Conservation (phyloP, 1,140 invertebrate species). For the Pseudomyrmex dendroicus region DNA sequence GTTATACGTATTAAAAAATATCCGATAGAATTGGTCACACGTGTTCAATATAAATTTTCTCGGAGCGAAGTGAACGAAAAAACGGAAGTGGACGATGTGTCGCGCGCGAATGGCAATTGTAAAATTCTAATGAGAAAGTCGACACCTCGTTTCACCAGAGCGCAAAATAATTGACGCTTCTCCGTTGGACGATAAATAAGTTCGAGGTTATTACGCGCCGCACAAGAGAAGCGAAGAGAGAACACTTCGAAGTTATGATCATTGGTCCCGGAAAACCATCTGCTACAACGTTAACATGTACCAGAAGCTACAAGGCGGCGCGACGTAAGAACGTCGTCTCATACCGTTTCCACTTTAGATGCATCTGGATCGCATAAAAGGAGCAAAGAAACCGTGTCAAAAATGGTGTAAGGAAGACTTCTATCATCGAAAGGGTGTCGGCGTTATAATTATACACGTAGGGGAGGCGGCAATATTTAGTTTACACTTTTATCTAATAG, state of each 20-base stretch:
- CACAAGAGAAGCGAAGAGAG: constrained; percentile 15
- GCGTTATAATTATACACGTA: constrained; percentile 59
- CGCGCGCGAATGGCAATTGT: constrained; percentile 38
- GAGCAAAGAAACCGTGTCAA: constrained; percentile 52
- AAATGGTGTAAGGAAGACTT: constrained; percentile 59
- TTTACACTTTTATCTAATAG: constrained; percentile 49
- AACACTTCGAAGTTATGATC: constrained; percentile 66
- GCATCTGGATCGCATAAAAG: constrained; percentile 78
- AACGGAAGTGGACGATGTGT: constrained; percentile 65
- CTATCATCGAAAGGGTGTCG: constrained; percentile 68
- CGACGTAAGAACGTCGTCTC: constrained; percentile 50
- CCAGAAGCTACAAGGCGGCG: constrained; percentile 57
- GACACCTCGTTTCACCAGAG: constrained; percentile 54
- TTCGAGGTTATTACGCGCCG: constrained; percentile 57
- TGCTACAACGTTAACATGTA: constrained; percentile 67
- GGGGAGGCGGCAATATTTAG: constrained; percentile 62
- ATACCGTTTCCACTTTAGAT: constrained; percentile 22
- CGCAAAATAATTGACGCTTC: constrained; percentile 61
- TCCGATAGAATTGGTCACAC: constrained; percentile 53
- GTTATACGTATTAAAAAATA: not conserved
- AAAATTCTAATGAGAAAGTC: constrained; percentile 73
- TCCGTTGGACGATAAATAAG: constrained; percentile 78
- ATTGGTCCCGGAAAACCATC: constrained; percentile 62
- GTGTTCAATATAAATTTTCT: constrained; percentile 71
- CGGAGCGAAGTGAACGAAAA: not conserved